Percentiles rank a stretch among this genome's conserved stretches.
phyloP scores from a whole-genome alignment of 2,888 invertebrate species.

The Gryllus longicercus region DNA sequence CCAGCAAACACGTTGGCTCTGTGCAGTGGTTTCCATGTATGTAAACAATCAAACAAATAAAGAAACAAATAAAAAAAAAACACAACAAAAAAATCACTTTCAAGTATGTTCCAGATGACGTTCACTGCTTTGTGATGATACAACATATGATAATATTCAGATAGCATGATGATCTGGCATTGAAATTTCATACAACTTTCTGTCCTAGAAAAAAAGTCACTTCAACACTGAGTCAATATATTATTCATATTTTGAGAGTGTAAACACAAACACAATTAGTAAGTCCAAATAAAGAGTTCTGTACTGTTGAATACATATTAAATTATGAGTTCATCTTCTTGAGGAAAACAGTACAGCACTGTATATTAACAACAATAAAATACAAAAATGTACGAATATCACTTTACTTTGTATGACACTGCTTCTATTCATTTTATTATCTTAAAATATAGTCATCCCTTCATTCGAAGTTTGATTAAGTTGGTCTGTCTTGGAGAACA shows the following conservation, averaged over 20 bases:
- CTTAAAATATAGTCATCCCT: slow-evolving; percentile 19
- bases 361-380: background rate
- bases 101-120: background rate
- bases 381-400: slow-evolving; percentile 4
- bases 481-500: background rate
- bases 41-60: too few species aligned
- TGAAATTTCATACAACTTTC: background rate
- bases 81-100: background rate
- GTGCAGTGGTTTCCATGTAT: background rate
- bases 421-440: background rate
- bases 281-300: background rate
- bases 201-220: background rate
- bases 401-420: background rate
- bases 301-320: background rate
- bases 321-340: too few species aligned
- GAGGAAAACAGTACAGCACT: too few species aligned
- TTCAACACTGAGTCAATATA: background rate
- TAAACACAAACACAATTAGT: background rate
- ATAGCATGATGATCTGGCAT: background rate
- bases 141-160: background rate
- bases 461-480: background rate
- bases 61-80: background rate
- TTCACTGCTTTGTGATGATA: background rate
- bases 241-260: background rate
- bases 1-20: background rate